Evolutionary conservation across 2,113 vertebrate species (phyloP).

Genomic region (Pollachius pollachius): DNA sequence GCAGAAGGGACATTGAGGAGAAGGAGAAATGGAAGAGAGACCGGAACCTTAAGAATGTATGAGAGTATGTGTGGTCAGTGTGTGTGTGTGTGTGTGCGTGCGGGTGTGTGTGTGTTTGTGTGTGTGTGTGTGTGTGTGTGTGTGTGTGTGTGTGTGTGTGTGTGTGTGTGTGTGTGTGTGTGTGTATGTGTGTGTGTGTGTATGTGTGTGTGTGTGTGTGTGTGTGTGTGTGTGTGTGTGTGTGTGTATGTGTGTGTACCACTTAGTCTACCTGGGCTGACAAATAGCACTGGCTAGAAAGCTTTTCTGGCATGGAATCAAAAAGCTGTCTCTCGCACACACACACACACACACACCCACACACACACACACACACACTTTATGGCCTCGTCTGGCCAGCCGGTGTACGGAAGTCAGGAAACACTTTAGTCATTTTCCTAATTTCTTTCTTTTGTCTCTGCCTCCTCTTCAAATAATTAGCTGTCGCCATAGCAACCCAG

Average conservation of each 20-base stretch:
- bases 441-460: no score
- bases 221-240: background rate
- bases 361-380: background rate
- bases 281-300: conserved; percentile 52
- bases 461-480: no score
- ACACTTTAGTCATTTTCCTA: no score
- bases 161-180: conserved; percentile 5
- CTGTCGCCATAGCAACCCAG: no score
- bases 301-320: conserved; percentile 56
- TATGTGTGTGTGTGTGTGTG: no score
- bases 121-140: no score
- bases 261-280: conserved; percentile 53
- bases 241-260: no score
- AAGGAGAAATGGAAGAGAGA: background rate
- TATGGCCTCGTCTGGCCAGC: no score
- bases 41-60: background rate
- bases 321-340: conserved; percentile 23
- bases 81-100: no score
- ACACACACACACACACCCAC: background rate
- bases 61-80: background rate
- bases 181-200: no score
- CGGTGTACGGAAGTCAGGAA: no score
- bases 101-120: no score
- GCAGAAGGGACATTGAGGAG: conserved; percentile 10
- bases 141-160: conserved; percentile 8